Percentiles rank a stretch among this genome's conserved stretches.
Evolutionary conservation across 1,140 invertebrate species (phyloP).

Genomic region (Ips typographus): DNA sequence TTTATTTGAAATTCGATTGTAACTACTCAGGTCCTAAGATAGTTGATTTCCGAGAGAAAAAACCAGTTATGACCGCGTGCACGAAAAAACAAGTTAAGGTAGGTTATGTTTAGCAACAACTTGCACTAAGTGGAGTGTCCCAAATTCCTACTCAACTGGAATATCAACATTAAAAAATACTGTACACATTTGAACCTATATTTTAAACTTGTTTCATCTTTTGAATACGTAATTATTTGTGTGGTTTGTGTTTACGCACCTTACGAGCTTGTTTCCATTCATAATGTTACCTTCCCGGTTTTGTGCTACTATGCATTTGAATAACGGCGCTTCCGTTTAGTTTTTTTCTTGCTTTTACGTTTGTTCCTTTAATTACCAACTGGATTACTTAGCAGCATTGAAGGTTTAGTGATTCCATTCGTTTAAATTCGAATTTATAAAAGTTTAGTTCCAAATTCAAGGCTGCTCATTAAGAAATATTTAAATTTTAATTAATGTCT

Average conservation of each 20-base stretch:
- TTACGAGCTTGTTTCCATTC: constrained; percentile 5
- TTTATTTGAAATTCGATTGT: constrained; percentile 11
- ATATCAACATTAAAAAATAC: constrained; percentile 35
- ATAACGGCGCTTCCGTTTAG: no score
- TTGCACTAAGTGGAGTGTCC: constrained; percentile 35
- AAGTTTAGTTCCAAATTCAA: no score
- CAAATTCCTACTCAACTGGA: constrained; percentile 33
- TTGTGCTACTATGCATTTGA: no score
- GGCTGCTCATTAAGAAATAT: no score
- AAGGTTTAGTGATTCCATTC: no score
- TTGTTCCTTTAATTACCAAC: no score
- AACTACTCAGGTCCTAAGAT: constrained; percentile 36
- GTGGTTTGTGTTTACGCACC: constrained; percentile 4
- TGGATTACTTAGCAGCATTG: no score
- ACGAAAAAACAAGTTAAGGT: constrained; percentile 42
- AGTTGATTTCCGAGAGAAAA: constrained; percentile 28
- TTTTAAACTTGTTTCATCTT: constrained; percentile 27
- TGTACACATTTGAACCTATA: constrained; percentile 18
- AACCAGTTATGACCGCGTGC: constrained; percentile 39
- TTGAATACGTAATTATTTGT: constrained; percentile 25
- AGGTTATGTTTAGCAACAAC: constrained; percentile 36
- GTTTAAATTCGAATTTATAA: no score
- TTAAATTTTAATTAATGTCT: no score
- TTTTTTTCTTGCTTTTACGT: no score
- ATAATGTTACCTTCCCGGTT: neutral